Conservation (phyloP, 2,888 invertebrate species). For the Chrysotoxum bicinctum region DNA sequence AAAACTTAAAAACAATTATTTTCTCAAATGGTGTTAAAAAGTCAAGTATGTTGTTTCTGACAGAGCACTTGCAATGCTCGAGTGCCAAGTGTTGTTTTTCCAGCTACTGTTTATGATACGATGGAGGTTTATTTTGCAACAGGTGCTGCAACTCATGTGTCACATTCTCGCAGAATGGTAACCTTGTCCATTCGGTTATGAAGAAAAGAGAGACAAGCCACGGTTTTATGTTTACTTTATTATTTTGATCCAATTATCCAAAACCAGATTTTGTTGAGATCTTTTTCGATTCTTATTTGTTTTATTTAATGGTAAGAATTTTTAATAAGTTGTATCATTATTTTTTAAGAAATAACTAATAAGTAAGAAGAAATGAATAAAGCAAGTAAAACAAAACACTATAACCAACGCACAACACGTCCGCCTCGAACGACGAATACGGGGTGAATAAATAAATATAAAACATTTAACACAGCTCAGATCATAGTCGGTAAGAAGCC, state of each 20-base stretch:
- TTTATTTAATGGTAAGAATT: neutral
- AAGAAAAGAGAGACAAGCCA: neutral
- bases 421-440: conserved; percentile 50
- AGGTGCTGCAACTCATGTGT: conserved; percentile 37
- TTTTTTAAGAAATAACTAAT: neutral
- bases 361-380: neutral
- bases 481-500: neutral
- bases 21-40: too few species aligned
- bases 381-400: too few species aligned
- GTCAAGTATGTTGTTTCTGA: too few species aligned
- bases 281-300: neutral
- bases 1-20: too few species aligned
- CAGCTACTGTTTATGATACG: neutral
- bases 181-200: neutral
- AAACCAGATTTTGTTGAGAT: conserved; percentile 33
- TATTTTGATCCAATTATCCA: conserved; percentile 39
- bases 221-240: neutral
- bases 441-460: conserved; percentile 50
- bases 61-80: too few species aligned
- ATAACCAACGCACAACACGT: too few species aligned
- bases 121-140: conserved; percentile 37
- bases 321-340: neutral
- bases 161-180: neutral
- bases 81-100: neutral
- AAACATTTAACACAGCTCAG: too few species aligned